Percentiles rank a stretch among this genome's conserved stretches.
phyloP scores from a whole-genome alignment of 92 coral and sea anemone species.

The Umimayanthus kanabou region DNA sequence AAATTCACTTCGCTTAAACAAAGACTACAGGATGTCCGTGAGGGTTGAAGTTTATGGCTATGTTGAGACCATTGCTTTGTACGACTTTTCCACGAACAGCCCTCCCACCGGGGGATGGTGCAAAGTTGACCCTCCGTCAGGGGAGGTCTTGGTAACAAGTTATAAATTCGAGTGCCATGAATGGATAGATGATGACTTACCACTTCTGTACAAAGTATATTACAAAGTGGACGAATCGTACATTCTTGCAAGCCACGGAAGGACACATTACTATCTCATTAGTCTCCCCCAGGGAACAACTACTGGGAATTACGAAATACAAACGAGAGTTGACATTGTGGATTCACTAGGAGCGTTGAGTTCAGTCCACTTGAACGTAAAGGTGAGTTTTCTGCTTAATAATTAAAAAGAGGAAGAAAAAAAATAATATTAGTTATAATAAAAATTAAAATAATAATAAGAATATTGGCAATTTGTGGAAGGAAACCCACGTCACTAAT shows the following conservation, averaged over 20 bases:
- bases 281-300: conserved; percentile 24
- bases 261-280: not conserved
- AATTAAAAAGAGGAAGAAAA: no score
- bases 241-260: not conserved
- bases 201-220: conserved; percentile 59
- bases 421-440: no score
- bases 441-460: no score
- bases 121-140: conserved; percentile 55
- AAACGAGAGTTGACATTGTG: conserved; percentile 14
- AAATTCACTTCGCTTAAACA: not conserved
- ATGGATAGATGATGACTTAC: conserved; percentile 75
- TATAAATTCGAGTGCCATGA: conserved; percentile 64
- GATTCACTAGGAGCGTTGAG: conserved; percentile 25
- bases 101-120: conserved; percentile 73
- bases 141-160: conserved; percentile 60
- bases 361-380: not conserved
- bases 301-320: not conserved
- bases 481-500: no score
- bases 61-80: not conserved
- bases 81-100: conserved; percentile 45
- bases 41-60: conserved; percentile 1
- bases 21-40: not conserved
- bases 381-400: not conserved
- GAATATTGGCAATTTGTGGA: no score
- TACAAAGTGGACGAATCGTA: conserved; percentile 47